Conservation (phyloP, 2,113 vertebrate genomes). For the Brachypteracias leptosomus region DNA sequence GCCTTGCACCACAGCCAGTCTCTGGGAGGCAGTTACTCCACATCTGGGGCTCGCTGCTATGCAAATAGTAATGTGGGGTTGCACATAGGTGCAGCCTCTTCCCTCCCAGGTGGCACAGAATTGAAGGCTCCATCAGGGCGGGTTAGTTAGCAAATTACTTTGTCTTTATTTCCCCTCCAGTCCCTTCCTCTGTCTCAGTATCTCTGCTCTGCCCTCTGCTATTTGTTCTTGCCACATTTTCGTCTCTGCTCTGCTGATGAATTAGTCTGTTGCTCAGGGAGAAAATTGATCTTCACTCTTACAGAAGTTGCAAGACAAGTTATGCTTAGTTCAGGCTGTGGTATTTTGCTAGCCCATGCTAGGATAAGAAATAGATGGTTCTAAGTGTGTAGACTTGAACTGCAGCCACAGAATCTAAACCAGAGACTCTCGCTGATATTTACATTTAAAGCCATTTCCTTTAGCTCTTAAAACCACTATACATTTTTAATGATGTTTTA, state of each 20-base stretch:
- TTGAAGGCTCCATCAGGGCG: fast-evolving
- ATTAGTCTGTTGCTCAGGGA: conserved; percentile 42
- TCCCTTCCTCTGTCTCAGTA: not conserved
- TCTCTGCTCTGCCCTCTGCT: not conserved
- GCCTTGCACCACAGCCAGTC: not conserved
- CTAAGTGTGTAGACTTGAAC: not conserved
- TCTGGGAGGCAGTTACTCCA: not conserved
- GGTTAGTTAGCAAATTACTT: conserved; percentile 30
- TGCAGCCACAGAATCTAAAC: not conserved
- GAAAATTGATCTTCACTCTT: conserved; percentile 50
- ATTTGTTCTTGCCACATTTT: conserved; percentile 34
- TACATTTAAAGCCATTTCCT: not conserved
- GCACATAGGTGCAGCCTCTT: not conserved
- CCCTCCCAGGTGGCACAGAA: not conserved
- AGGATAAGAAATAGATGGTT: not conserved
- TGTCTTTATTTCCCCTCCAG: conserved; percentile 18
- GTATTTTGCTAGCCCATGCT: not conserved
- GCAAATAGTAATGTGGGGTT: not conserved
- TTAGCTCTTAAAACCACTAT: not conserved
- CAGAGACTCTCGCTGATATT: not conserved
- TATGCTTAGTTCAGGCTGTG: not conserved
- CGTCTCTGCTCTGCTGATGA: conserved; percentile 17
- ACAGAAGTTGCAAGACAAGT: conserved; percentile 33
- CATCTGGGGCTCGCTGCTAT: not conserved
- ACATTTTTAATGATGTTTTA: conserved; percentile 9